Evolutionary conservation across 2,797 vertebrate species (phyloP).

Genomic region (Alauda arvensis): DNA sequence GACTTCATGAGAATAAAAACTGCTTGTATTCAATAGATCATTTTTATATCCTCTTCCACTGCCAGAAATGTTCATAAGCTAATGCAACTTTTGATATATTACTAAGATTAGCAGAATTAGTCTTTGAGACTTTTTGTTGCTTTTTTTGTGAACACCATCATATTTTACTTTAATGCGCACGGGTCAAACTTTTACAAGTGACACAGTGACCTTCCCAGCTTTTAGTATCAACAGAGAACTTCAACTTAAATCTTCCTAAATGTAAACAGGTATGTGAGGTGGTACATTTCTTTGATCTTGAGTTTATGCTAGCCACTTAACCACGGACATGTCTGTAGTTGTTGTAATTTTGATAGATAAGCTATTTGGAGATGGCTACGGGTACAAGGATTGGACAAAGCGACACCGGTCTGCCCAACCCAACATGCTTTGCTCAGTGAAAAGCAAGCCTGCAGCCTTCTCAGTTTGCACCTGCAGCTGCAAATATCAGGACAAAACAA

Average conservation of each 20-base stretch:
- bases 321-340: slow-evolving; percentile 51
- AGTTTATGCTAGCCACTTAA: slow-evolving; percentile 55
- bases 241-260: slow-evolving; percentile 64
- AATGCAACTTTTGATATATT: slow-evolving; percentile 67
- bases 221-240: slow-evolving; percentile 68
- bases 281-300: slow-evolving; percentile 62
- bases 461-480: slow-evolving; percentile 13
- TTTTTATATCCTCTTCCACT: slow-evolving; percentile 63
- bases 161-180: slow-evolving; percentile 64
- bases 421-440: neutral
- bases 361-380: slow-evolving; percentile 25
- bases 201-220: slow-evolving; percentile 61
- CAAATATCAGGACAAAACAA: neutral
- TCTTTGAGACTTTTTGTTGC: slow-evolving; percentile 62
- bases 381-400: slow-evolving; percentile 16
- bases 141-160: slow-evolving; percentile 59
- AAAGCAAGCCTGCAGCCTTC: neutral
- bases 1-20: slow-evolving; percentile 54
- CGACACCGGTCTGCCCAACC: neutral
- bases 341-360: slow-evolving; percentile 62
- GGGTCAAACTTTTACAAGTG: slow-evolving; percentile 71
- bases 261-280: slow-evolving; percentile 66
- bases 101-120: slow-evolving; percentile 66
- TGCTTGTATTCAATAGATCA: slow-evolving; percentile 63
- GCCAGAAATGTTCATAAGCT: slow-evolving; percentile 62